Evolutionary conservation across 2,888 invertebrate genomes (phyloP).

Genomic region (Rhopalosiphum nymphaeae): DNA sequence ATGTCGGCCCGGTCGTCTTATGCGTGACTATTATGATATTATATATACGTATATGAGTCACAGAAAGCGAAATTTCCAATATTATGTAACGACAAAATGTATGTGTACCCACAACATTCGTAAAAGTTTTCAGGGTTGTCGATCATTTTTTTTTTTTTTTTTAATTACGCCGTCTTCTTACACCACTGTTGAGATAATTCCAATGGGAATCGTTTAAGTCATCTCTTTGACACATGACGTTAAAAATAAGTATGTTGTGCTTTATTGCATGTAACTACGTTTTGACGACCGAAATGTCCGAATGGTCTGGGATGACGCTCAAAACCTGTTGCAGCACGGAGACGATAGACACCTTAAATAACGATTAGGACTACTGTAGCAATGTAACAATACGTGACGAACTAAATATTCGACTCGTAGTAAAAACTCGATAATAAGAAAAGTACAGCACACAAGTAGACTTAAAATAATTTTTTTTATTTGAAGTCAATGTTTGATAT

Average conservation of each 20-base stretch:
- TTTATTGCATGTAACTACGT: not conserved
- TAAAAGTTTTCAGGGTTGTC: not conserved
- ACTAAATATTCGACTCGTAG: not conserved
- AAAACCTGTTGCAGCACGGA: not conserved
- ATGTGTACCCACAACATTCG: not conserved
- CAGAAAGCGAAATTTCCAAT: conserved; percentile 38
- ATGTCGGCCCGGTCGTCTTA: not conserved
- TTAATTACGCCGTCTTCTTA: not conserved
- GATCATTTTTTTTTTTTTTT: not conserved
- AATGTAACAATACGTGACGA: not conserved
- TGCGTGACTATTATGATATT: not conserved
- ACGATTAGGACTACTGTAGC: not conserved
- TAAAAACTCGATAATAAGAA: not conserved
- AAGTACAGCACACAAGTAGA: not conserved
- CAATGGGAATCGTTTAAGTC: not conserved
- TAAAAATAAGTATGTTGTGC: not conserved
- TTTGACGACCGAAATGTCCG: not conserved
- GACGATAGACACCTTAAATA: not conserved
- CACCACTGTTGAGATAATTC: not conserved
- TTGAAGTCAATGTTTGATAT: not conserved
- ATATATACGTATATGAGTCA: not conserved
- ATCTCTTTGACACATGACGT: not conserved
- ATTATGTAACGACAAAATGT: not conserved
- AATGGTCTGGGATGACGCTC: not conserved
- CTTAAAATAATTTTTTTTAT: not conserved